Base-by-base conservation (phyloP, 2,113 vertebrate species). In the Chaetodon trifascialis region DNA sequence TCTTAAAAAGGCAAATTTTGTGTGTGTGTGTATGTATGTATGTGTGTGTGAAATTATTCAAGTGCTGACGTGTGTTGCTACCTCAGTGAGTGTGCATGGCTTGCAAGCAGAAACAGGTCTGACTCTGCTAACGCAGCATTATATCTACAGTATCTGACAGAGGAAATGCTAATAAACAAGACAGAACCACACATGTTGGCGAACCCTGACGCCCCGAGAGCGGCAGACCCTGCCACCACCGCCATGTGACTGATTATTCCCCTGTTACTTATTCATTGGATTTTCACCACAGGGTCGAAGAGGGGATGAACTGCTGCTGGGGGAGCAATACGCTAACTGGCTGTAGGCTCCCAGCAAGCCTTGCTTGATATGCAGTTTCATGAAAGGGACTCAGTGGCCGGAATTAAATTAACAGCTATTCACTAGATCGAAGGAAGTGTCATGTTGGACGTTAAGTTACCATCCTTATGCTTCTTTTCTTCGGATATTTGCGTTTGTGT, bases 261-360 rank as follows among this genome's bases (percentile, higher is more conserved):
- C 86, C 82, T 86, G 93, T 89, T 92, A 86, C 88, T 90, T 90
- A 94, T 93, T 94, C 87, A 92, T 93, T 91, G 91, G 76, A 82
- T 90, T 91, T 92, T 73, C 80, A 54, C 86, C 79, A 83, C 69
- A 47, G 78, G 77, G 81, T 90, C 85, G 59, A 86, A 86, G 67
- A 75, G 9, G 36, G 68, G 74, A 75, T 73, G 75, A 67, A 77
- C 63, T 54, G 1, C 67, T 82, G 80, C 79, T 80, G 75, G 66
- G 46, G 79, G 19, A 71, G 86, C 70, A 79, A 85, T 85, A 83
- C 46, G n/a, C 77, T 78, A 77, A 91, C 86, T 65, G 11, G 69
- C 65, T 62, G 66, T 8, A n/a, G n/a, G 64, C 79, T 74, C 63
- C 71, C 69, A 88, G 19, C 80, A 74, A 87, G 52, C 54, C 56